Percentiles rank a stretch among this genome's conserved stretches.
phyloP scores from a whole-genome alignment of 2,797 vertebrate genomes.

The Anguilla anguilla region DNA sequence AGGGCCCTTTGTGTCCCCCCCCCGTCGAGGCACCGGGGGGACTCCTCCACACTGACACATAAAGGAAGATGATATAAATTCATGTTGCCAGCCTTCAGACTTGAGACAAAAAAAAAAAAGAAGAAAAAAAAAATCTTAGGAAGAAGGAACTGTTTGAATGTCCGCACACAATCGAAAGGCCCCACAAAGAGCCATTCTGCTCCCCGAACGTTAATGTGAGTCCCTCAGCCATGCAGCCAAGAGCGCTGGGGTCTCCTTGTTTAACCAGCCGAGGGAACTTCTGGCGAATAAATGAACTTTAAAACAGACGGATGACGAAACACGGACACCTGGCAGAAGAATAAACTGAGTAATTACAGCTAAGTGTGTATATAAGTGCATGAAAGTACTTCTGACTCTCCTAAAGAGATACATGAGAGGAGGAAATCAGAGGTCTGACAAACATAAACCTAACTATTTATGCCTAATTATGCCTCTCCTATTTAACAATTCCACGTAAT shows the following conservation, averaged over 20 bases:
- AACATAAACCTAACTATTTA: no score
- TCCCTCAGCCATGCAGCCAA: neutral
- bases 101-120: neutral
- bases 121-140: neutral
- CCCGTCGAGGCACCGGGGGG: slow-evolving; percentile 44
- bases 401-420: neutral
- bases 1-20: slow-evolving; percentile 35
- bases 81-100: slow-evolving; percentile 45
- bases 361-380: neutral
- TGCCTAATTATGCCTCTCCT: no score
- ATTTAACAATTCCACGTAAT: no score
- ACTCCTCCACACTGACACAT: slow-evolving; percentile 15
- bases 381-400: neutral
- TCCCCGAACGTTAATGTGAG: neutral
- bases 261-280: neutral
- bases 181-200: neutral
- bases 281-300: neutral
- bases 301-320: no score
- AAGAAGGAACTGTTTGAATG: neutral
- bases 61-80: slow-evolving; percentile 54
- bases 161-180: neutral
- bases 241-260: neutral
- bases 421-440: no score
- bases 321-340: neutral
- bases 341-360: neutral